Evolutionary conservation across 2,797 vertebrate genomes (phyloP).

Genomic region (Falco cherrug): DNA sequence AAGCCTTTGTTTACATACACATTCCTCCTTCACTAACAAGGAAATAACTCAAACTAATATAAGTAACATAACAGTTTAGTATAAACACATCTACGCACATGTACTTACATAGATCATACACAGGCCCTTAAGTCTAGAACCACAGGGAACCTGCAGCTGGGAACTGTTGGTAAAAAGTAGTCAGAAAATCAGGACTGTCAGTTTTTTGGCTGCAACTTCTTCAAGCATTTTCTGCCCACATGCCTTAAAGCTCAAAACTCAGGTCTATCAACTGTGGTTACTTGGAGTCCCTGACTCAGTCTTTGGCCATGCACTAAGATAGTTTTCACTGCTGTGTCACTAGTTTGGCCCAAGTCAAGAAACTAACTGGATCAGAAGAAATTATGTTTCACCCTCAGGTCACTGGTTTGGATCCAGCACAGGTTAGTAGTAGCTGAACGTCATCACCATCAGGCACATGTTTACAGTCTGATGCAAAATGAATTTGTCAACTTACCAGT

Average conservation of each 20-base stretch:
- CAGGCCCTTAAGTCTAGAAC: background rate
- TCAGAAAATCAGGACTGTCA: background rate
- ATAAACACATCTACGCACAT: background rate
- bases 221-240: background rate
- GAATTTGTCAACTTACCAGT: background rate
- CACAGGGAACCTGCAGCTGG: background rate
- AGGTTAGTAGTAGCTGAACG: background rate
- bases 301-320: background rate
- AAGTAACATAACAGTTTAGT: background rate
- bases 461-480: background rate
- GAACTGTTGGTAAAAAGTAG: background rate
- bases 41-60: background rate
- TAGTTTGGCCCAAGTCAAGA: background rate
- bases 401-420: background rate
- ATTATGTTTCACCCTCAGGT: background rate
- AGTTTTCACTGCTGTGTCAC: background rate
- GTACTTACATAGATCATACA: accelerated
- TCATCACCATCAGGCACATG: background rate
- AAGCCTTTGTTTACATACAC: background rate
- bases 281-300: background rate
- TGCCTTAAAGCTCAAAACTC: background rate
- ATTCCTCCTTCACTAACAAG: background rate
- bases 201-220: background rate
- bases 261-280: background rate
- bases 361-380: background rate